These are phyloP conservation scores for Gymnocypris eckloni DNA, from an alignment of 2,797 vertebrate species.

Conservation along the genomic window DNA sequence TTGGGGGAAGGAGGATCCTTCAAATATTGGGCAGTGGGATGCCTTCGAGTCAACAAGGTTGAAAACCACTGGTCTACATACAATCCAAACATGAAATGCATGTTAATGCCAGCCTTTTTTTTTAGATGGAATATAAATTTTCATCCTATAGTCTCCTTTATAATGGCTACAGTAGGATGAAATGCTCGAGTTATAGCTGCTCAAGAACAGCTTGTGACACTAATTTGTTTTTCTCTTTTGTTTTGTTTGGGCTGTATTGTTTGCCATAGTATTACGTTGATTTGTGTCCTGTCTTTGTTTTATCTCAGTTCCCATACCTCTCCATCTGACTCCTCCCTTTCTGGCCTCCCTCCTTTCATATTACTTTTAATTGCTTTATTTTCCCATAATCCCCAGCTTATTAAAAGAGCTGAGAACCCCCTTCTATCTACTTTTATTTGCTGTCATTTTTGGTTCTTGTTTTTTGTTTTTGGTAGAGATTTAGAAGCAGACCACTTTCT, in stretches of 20 bases:
- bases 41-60: not conserved
- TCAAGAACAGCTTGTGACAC: conserved; percentile 81
- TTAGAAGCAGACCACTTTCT: conserved; percentile 23
- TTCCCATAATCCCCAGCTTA: conserved; percentile 69
- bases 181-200: conserved; percentile 65
- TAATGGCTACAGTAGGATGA: conserved; percentile 47
- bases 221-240: conserved; percentile 94
- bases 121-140: not conserved
- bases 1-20: not conserved
- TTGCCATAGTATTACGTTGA: conserved; percentile 95
- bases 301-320: conserved; percentile 97
- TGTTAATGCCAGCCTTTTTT: conserved; percentile 13
- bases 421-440: conserved; percentile 58
- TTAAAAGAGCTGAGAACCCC: conserved; percentile 53
- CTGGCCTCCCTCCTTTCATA: conserved; percentile 71
- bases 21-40: not conserved
- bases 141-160: not conserved
- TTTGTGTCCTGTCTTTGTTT: conserved; percentile 98
- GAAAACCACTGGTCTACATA: not conserved
- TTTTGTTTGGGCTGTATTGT: conserved; percentile 87
- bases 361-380: conserved; percentile 61
- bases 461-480: not conserved
- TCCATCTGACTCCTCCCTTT: conserved; percentile 85
- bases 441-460: not conserved
- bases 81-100: not conserved